Percentiles rank a stretch among this genome's conserved stretches.
phyloP scores from a whole-genome alignment of 2,888 invertebrate species.

The Melanargia galathea region DNA sequence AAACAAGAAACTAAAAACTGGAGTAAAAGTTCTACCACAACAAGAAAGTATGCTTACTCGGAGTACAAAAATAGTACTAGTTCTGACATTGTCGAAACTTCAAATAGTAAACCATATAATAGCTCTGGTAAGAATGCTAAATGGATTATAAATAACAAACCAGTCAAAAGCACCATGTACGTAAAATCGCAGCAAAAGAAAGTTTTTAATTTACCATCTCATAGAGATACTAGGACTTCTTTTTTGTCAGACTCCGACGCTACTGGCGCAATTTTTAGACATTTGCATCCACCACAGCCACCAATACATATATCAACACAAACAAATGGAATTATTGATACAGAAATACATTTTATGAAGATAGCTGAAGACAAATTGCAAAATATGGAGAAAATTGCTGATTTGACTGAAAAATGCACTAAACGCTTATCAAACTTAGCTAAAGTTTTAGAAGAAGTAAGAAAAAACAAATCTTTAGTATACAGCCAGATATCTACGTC shows the following conservation, averaged over 20 bases:
- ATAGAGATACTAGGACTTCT: constrained; percentile 41
- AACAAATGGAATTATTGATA: constrained; percentile 57
- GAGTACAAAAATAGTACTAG: constrained; percentile 36
- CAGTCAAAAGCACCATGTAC: constrained; percentile 5
- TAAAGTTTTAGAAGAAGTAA: constrained; percentile 74
- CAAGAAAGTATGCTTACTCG: constrained; percentile 41
- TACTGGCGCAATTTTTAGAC: constrained; percentile 23
- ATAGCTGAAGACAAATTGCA: constrained; percentile 71
- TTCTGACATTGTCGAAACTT: constrained; percentile 33
- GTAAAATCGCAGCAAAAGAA: constrained; percentile 22
- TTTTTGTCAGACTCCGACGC: constrained; percentile 52
- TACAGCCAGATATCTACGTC: constrained; percentile 69
- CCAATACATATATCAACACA: constrained; percentile 62
- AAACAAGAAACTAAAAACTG: constrained; percentile 42
- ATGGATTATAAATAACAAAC: not conserved
- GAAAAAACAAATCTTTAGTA: constrained; percentile 69
- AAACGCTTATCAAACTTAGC: constrained; percentile 73
- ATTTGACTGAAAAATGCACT: constrained; percentile 75
- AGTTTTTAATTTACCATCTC: constrained; percentile 29
- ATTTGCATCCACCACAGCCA: constrained; percentile 32
- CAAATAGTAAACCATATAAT: constrained; percentile 25
- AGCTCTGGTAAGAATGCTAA: constrained; percentile 38
- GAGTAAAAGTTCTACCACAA: constrained; percentile 56
- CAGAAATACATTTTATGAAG: constrained; percentile 64
- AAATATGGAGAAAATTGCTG: constrained; percentile 77